Evolutionary conservation across 2,113 vertebrate genomes (phyloP), one percentile per base, ranked within the genome.

Genomic region (Tachysurus vachellii): DNA sequence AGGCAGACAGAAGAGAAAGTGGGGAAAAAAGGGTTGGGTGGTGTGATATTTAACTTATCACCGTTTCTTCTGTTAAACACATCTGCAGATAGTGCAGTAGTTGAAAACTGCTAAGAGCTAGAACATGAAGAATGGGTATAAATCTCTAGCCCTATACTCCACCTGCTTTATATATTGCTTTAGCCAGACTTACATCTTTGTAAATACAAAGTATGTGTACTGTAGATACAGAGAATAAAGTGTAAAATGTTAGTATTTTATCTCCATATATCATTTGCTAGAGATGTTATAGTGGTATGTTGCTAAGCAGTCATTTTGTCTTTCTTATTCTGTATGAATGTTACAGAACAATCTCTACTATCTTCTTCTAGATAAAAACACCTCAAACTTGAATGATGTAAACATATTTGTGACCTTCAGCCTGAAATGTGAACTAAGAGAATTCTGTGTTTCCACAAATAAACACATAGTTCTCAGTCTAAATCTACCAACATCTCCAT

Each of bases 401-500:
- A 86, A 73, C 80, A 88, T 64, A 28, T 54, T 70, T n/a, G 50
- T 66, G 42, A 70, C 66, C 10, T 56, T 44, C 71, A 26, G n/a
- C 44, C 11, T 9, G 28, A 86, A 83, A 90, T 75, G 75, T 83
- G 82, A 83, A 88, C 28, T 77, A 44, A 87, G 83, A 81, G 66
- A 81, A 84, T 59, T 62, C 36, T 86, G 83, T 66, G 85, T 71
- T 77, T 83, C 47, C 71, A 83, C 21, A 50, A 50, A 83, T 76
- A 71, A 73, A 86, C 66, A 88, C 54, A 85, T 75, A 64, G 89
- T 86, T 80, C 26, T 80, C 73, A 81, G 88, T 92, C 73, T 91
- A 86, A 91, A 90, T 92, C 90, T 91, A 88, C 83, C 89, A 85
- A 88, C 90, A 91, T 94, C 92, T 89, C 88, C 87, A 86, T 80